Base-by-base conservation (phyloP, 2,888 invertebrate species). In the Amphipyra berbera region DNA sequence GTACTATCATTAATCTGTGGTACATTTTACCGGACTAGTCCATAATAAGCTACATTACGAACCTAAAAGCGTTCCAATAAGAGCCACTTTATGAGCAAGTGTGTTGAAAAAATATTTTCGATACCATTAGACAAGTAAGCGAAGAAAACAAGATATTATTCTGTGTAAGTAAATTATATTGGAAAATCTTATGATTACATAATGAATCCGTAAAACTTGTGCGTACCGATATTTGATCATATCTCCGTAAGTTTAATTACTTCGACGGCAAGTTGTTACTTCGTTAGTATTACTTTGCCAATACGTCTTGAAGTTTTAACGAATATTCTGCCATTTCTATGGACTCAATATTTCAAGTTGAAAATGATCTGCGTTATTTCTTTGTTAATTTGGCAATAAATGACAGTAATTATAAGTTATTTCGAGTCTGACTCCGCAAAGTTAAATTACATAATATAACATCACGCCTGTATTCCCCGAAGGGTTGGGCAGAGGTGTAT, bases 221-320 rank as follows among this genome's bases (percentile, higher is more conserved):
- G 27, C 57, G 57, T 73, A 58, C 47, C 27, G 52, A 53, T 55
- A 59, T 55, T 61, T 48, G 64, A 74, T 73, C 46, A 61, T 62
- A 54, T 64, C 60, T 61, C 13, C 4, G 50, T 46, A 73, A 69
- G 57, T 73, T 74, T 57, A 72, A 68, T 72, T 68, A 72, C 63
- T 69, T 75, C 33, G 60, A 33, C 33, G 30, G n/a, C 7, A 30
- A 64, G 57, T 75, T 73, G 15, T 13, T 68, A 55, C 74, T 61
- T 73, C 41, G 50, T 42, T 52, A 45, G 56, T 21, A 46, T 58
- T 58, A 73, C 65, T 64, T 73, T 53, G 44, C 37, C 76, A 46
- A 70, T 73, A 61, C 35, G 45, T 67, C 57, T 54, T 58, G 35
- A 60, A 62, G 58, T 67, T 62, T 52, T 44, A 48, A 60, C 46